Evolutionary conservation across 2,113 vertebrate species (phyloP).

Genomic region (Poeciliopsis prolifica): DNA sequence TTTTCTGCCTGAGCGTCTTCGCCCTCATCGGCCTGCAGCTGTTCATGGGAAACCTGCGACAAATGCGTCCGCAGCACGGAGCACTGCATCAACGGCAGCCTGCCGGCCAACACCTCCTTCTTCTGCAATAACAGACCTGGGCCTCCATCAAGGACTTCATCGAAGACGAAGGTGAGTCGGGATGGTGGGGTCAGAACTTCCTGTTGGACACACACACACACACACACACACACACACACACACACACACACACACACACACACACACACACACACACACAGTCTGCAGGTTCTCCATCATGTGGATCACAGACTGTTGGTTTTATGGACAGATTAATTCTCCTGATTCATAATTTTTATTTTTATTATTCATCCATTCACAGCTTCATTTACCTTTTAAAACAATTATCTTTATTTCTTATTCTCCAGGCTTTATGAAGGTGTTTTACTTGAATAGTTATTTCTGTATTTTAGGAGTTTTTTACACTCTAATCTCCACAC

Average conservation of each 20-base stretch:
- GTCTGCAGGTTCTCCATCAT: neutral
- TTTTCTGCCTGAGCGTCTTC: constrained; percentile 98
- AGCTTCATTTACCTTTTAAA: no score
- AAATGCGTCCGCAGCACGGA: constrained; percentile 90
- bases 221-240: no score
- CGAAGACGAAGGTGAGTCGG: constrained; percentile 80
- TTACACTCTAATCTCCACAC: no score
- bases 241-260: no score
- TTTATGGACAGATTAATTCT: neutral
- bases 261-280: no score
- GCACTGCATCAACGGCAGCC: constrained; percentile 76
- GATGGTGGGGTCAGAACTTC: no score
- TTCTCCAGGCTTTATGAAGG: no score
- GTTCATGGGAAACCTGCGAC: constrained; percentile 97
- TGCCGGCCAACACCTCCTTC: constrained; percentile 69
- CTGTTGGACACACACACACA: neutral
- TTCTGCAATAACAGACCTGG: constrained; percentile 87
- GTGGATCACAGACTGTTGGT: neutral
- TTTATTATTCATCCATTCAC: no score
- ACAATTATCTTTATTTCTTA: no score
- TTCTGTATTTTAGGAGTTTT: no score
- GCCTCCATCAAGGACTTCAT: constrained; percentile 82
- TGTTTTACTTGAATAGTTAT: no score
- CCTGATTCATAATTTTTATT: neutral
- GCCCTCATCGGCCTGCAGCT: constrained; percentile 98